Conservation (phyloP, 1,140 invertebrate genomes). For the Listronotus oregonensis region DNA sequence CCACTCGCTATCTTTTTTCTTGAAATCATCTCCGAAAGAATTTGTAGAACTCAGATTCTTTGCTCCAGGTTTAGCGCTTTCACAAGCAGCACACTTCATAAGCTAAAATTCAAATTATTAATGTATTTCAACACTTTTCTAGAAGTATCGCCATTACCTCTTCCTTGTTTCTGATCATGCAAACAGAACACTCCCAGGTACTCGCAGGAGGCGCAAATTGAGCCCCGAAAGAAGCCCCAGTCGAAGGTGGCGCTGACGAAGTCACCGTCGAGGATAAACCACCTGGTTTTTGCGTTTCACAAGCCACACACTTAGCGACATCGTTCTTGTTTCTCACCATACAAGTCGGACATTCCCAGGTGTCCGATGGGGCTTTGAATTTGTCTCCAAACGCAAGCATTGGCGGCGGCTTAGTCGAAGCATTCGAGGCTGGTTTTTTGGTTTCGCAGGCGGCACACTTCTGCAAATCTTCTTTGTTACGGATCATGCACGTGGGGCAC, state of each 20-base stretch:
- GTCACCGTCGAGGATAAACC: neutral
- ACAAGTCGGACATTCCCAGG: slow-evolving; percentile 66
- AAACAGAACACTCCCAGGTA: slow-evolving; percentile 69
- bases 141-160: slow-evolving; percentile 39
- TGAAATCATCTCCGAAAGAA: slow-evolving; percentile 42
- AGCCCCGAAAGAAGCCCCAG: neutral
- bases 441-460: slow-evolving; percentile 71
- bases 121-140: neutral
- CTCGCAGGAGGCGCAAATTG: slow-evolving; percentile 47
- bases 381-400: slow-evolving; percentile 46
- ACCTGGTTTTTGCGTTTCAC: slow-evolving; percentile 59
- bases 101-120: neutral
- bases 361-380: slow-evolving; percentile 41
- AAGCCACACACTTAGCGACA: slow-evolving; percentile 66
- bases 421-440: slow-evolving; percentile 54
- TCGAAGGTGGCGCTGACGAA: slow-evolving; percentile 24
- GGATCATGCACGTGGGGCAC: slow-evolving; percentile 68
- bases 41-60: neutral
- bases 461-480: slow-evolving; percentile 62
- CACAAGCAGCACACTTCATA: slow-evolving; percentile 5
- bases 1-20: slow-evolving; percentile 54
- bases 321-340: slow-evolving; percentile 65
- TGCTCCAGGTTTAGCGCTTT: neutral
- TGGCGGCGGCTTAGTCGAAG: neutral
- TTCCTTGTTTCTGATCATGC: slow-evolving; percentile 67